Conservation (phyloP, 2,888 invertebrate genomes). For the Apamea anceps region DNA sequence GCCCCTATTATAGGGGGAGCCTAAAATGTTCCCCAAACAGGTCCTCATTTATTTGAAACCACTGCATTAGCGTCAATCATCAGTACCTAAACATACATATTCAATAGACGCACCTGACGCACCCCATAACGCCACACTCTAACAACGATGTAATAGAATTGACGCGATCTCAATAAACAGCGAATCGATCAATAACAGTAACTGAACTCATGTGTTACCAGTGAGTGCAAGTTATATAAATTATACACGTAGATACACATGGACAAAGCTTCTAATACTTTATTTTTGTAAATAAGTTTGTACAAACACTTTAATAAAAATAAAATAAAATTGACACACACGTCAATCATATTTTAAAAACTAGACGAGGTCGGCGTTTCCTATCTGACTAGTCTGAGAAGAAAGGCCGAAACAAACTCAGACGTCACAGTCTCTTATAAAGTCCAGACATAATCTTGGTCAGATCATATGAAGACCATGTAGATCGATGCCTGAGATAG, state of each 20-base stretch:
- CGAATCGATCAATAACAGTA: constrained; percentile 17
- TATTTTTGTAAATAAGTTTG: too few relatives aligned
- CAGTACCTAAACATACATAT: background rate
- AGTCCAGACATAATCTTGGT: too few relatives aligned
- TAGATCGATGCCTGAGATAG: too few relatives aligned
- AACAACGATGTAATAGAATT: constrained; percentile 10
- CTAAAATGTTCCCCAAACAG: background rate
- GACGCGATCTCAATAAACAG: constrained; percentile 11
- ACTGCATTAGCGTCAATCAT: background rate
- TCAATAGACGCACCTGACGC: background rate
- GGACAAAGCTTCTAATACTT: background rate
- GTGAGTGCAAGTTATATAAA: constrained; percentile 25
- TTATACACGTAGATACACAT: background rate
- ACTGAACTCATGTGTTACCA: constrained; percentile 1
- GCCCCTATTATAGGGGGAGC: too few relatives aligned
- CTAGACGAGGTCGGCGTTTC: too few relatives aligned
- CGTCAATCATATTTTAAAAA: too few relatives aligned
- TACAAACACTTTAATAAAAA: too few relatives aligned
- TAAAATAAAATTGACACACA: too few relatives aligned
- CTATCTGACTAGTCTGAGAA: too few relatives aligned
- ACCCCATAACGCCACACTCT: background rate
- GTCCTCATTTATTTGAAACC: background rate
- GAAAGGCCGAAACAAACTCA: too few relatives aligned
- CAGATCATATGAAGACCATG: too few relatives aligned
- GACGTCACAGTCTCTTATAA: too few relatives aligned